phyloP scores from a whole-genome alignment of 2,113 vertebrate genomes.

The Corythoichthys intestinalis region DNA sequence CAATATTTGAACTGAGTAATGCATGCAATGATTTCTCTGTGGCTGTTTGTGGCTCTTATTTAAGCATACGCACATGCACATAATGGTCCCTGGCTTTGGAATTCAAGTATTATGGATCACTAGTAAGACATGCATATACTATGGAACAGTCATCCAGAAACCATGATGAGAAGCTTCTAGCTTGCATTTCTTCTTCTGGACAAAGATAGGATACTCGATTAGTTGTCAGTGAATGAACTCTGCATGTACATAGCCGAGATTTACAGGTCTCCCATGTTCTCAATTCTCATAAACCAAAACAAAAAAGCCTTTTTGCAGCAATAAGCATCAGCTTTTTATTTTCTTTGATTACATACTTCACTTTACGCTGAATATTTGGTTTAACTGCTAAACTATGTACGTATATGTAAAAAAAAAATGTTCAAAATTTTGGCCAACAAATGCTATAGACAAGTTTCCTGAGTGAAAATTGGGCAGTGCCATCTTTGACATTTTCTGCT shows the following conservation, averaged over 20 bases:
- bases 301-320: too few relatives aligned
- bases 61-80: conserved; percentile 12
- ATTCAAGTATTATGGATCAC: conserved; percentile 44
- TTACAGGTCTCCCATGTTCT: not conserved
- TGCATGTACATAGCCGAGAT: conserved; percentile 4
- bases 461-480: too few relatives aligned
- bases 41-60: not conserved
- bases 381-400: too few relatives aligned
- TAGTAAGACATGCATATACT: conserved; percentile 54
- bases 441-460: too few relatives aligned
- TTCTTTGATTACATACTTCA: too few relatives aligned
- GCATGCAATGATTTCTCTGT: conserved; percentile 14
- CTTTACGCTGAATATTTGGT: too few relatives aligned
- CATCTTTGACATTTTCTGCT: too few relatives aligned
- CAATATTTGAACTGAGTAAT: conserved; percentile 34
- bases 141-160: conserved; percentile 59
- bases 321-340: too few relatives aligned
- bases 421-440: too few relatives aligned
- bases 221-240: conserved; percentile 9
- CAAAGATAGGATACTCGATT: conserved; percentile 22
- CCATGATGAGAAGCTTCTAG: conserved; percentile 40
- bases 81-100: conserved; percentile 42
- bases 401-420: too few relatives aligned
- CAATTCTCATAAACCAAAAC: not conserved
- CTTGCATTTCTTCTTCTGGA: conserved; percentile 32